phyloP scores from a whole-genome alignment of 2,888 invertebrate species.

The Hydrotaea cyrtoneurina region DNA sequence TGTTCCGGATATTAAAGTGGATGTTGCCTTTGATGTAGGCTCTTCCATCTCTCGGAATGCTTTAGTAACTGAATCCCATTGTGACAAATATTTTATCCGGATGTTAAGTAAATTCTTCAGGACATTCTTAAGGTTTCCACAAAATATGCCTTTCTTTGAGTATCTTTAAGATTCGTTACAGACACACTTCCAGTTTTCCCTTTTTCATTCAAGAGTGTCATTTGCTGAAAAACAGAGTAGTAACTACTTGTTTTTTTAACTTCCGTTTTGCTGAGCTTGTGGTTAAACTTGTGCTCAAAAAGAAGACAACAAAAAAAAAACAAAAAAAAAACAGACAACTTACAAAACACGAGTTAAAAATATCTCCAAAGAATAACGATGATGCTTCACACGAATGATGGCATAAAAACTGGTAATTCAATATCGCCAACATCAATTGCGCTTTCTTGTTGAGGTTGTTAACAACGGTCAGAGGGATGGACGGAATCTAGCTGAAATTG shows the following conservation, averaged over 20 bases:
- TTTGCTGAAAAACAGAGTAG: not conserved
- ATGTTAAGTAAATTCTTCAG: not conserved
- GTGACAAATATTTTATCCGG: not conserved
- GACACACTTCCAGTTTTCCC: not conserved
- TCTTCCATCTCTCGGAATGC: too few relatives aligned
- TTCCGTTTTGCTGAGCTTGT: constrained; percentile 61
- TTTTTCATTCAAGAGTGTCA: not conserved
- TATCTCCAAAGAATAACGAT: not conserved
- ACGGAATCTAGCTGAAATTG: not conserved
- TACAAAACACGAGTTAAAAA: not conserved
- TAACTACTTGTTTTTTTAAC: constrained; percentile 65
- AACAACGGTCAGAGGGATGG: not conserved
- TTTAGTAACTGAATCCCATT: too few relatives aligned
- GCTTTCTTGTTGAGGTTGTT: not conserved
- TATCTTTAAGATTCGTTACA: constrained; percentile 6
- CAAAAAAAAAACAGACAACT: not conserved
- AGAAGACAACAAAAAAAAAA: not conserved
- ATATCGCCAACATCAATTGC: not conserved
- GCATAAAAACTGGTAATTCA: constrained; percentile 34
- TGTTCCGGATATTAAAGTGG: too few relatives aligned
- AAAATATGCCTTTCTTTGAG: not conserved
- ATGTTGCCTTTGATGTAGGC: too few relatives aligned
- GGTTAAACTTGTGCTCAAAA: constrained; percentile 37
- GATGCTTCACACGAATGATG: constrained; percentile 33
- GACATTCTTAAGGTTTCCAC: constrained; percentile 28